A percentile compares a stretch with the other conserved stretches of the same genome.
Conservation (phyloP, 2,888 invertebrate genomes). For the Amitus sp. region DNA sequence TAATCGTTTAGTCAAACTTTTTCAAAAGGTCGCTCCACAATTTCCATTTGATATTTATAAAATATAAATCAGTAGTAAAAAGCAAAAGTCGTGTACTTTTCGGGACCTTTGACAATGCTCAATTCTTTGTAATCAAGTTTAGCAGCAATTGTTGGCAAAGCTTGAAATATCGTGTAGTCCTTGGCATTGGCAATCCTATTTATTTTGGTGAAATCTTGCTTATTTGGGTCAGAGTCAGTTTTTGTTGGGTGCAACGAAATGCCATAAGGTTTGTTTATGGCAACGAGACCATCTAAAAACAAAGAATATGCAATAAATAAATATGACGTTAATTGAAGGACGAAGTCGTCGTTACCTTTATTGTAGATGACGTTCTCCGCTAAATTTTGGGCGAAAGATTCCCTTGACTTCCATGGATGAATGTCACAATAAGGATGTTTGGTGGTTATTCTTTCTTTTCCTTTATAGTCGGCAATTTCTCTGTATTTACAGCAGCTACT, state of each 20-base stretch:
- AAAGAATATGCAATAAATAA: background rate
- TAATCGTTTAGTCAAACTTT: background rate
- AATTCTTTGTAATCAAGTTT: conserved; percentile 19
- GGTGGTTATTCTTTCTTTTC: background rate
- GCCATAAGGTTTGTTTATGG: background rate
- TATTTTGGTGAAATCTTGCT: background rate
- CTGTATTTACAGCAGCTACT: background rate
- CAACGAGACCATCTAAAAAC: background rate
- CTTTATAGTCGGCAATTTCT: background rate
- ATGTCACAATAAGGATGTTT: background rate
- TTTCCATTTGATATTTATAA: background rate
- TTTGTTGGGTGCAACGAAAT: background rate
- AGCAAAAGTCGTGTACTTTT: no score
- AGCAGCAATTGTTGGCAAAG: conserved; percentile 22
- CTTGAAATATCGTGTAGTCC: conserved; percentile 13
- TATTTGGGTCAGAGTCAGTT: background rate
- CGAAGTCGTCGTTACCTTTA: no score
- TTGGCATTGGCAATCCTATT: conserved; percentile 17
- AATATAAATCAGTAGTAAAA: no score
- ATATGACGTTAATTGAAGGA: background rate
- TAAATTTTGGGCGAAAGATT: background rate
- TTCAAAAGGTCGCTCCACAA: background rate
- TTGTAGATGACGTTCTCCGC: background rate
- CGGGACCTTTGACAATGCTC: conserved; percentile 27
- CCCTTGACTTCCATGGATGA: background rate